Base-by-base conservation (phyloP, 2,113 vertebrate species). In the Semicossyphus pulcher region DNA sequence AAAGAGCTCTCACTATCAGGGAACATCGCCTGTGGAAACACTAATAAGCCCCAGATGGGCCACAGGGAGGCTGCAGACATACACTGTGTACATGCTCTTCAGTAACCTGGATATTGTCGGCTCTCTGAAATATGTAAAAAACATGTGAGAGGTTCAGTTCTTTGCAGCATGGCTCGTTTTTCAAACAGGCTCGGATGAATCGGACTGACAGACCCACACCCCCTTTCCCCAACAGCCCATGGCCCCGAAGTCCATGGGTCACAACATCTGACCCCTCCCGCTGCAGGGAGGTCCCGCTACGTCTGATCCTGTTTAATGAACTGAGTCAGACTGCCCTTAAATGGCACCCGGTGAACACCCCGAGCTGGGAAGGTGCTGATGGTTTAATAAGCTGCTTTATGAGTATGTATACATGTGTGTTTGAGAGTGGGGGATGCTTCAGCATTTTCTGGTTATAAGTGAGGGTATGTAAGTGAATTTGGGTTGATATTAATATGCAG, bases 261-360 rank as follows among this genome's bases (percentile, higher is more conserved):
- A 79, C 54, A 71, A 80, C 83, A 69, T 88, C 81, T 89, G 87
- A 88, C 88, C 80, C 76, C 80, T 36, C 32, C 49, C 80, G 52
- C 68, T 47, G 36, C 62, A 71, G 86, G 80, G 84, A 68, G 70
- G 81, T 65, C 88, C 86, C 57, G 62, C 88, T 88, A 72, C 59
- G 68, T 87, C 83, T 90, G 83, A 86, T 79, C 85, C 77, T 80
- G 91, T 91, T 92, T 93, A 94, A 93, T 92, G 92, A 94, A 93
- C 80, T 86, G 83, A 91, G 86, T 83, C 87, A 85, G 87, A 25
- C 89, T 21, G 14, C 59, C 84, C 84, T 88, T 47, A 86, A 73
- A 42, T 42, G 64, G 62, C 78, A 86, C 65, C 57, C 69, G 71
- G 67, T 81, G 59, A 83, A 87, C 86, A 91, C 91, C 86, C 72